These are phyloP conservation scores for Drosophila ficusphila DNA, from an alignment of 1,140 invertebrate species.

Conservation along the genomic window DNA sequence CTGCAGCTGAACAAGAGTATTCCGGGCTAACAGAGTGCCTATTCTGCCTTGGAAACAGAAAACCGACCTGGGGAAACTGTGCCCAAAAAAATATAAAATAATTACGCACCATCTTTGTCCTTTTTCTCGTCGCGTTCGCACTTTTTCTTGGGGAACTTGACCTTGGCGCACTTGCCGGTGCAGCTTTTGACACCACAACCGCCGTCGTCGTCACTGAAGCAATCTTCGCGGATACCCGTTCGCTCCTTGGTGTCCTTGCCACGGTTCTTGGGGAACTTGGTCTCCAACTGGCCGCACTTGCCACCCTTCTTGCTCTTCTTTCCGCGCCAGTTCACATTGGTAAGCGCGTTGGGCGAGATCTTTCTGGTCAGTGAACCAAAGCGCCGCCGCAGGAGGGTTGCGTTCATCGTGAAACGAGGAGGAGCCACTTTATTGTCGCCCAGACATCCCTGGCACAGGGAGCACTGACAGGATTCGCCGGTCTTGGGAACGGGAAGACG, in stretches of 20 bases:
- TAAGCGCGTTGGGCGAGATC: neutral
- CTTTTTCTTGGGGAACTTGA: conserved; percentile 51
- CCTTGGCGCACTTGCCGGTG: conserved; percentile 11
- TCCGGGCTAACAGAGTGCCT: neutral
- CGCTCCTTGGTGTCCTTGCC: conserved; percentile 40
- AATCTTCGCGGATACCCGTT: conserved; percentile 32
- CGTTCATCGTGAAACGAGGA: conserved; percentile 15
- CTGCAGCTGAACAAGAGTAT: neutral
- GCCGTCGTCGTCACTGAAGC: neutral
- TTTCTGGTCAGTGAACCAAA: conserved; percentile 7
- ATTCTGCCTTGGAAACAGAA: conserved; percentile 17
- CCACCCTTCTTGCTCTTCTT: conserved; percentile 15
- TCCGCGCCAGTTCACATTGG: neutral
- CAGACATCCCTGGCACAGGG: neutral
- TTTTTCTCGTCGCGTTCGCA: conserved; percentile 30
- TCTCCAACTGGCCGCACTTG: conserved; percentile 27
- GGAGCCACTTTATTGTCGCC: neutral
- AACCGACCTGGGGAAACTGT: neutral
- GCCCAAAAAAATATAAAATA: neutral
- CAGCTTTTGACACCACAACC: conserved; percentile 11
- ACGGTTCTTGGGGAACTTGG: conserved; percentile 25
- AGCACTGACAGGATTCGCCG: neutral
- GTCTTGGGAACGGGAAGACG: neutral
- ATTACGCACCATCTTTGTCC: conserved; percentile 20
- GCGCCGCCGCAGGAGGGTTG: conserved; percentile 8